Evolutionary conservation across 2,888 invertebrate species (phyloP).

Genomic region (Desoria tigrina): DNA sequence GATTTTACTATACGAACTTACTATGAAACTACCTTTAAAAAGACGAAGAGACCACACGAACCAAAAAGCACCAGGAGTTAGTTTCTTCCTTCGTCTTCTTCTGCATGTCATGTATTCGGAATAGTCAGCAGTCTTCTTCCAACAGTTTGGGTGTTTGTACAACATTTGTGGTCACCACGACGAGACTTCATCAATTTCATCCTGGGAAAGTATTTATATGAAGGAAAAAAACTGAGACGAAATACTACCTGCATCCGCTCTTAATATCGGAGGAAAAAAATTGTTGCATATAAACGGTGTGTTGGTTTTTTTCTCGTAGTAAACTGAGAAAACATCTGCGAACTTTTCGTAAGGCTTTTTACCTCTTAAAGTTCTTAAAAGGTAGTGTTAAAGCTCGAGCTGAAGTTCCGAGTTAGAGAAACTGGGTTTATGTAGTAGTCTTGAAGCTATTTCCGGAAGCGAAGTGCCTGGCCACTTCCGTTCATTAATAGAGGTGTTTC

Average conservation of each 20-base stretch:
- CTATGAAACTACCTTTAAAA: not conserved
- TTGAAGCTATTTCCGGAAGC: too few relatives aligned
- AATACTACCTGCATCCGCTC: slow-evolving; percentile 3
- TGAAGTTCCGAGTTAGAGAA: too few relatives aligned
- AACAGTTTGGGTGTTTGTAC: slow-evolving; percentile 16
- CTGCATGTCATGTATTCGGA: not conserved
- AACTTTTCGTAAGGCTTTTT: too few relatives aligned
- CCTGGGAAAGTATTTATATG: slow-evolving; percentile 1
- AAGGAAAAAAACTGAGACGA: not conserved
- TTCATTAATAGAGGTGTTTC: too few relatives aligned
- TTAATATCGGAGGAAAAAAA: too few relatives aligned
- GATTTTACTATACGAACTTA: not conserved
- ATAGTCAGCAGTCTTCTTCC: slow-evolving; percentile 11
- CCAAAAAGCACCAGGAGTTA: not conserved
- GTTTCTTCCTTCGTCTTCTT: not conserved
- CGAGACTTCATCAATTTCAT: slow-evolving; percentile 4
- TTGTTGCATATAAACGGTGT: too few relatives aligned
- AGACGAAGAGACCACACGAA: not conserved
- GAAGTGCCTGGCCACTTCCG: too few relatives aligned
- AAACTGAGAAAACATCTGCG: too few relatives aligned
- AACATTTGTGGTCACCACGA: slow-evolving; percentile 12
- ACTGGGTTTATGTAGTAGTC: too few relatives aligned
- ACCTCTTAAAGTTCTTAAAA: too few relatives aligned
- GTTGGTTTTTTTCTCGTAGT: too few relatives aligned
- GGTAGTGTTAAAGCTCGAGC: too few relatives aligned